Evolutionary conservation across 2,797 vertebrate species (phyloP).

Genomic region (Sebastiscus tertius): DNA sequence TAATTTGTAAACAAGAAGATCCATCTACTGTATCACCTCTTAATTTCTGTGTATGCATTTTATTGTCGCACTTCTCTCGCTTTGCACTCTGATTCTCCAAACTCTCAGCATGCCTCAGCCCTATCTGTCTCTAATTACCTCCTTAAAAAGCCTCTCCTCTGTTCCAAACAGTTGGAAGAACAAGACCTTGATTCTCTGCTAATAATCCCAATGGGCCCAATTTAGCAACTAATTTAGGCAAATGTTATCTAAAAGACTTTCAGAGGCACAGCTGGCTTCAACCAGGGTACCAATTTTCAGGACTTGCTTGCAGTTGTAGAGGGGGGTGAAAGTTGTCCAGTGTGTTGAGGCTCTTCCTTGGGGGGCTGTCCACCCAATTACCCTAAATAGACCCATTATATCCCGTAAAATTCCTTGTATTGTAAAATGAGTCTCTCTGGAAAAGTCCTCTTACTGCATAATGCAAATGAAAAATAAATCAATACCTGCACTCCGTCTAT

Average conservation of each 20-base stretch:
- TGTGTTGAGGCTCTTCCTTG: conserved; percentile 45
- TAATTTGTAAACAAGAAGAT: conserved; percentile 16
- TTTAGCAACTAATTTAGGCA: conserved; percentile 78
- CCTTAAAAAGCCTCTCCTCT: conserved; percentile 55
- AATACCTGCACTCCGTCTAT: background rate
- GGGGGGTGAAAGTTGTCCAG: conserved; percentile 39
- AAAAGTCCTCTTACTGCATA: conserved; percentile 7
- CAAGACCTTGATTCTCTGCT: conserved; percentile 71
- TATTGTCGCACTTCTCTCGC: background rate
- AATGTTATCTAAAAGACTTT: conserved; percentile 78
- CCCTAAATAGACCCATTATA: conserved; percentile 65
- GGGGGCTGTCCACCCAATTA: conserved; percentile 53
- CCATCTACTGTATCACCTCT: background rate
- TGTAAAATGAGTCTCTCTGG: conserved; percentile 35
- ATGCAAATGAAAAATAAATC: conserved; percentile 36
- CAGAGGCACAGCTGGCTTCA: conserved; percentile 53
- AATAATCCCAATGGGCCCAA: conserved; percentile 82
- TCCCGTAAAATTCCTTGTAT: conserved; percentile 29
- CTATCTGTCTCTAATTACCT: conserved; percentile 65
- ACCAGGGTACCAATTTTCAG: conserved; percentile 59
- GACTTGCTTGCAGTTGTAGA: conserved; percentile 42
- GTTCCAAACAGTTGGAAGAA: conserved; percentile 71
- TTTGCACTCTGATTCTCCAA: conserved; percentile 21
- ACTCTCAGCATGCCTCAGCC: conserved; percentile 40
- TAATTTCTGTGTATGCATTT: conserved; percentile 5